These are phyloP conservation scores for Notarius lentiginosus DNA, from an alignment of 2,113 vertebrate genomes.

Conservation along the genomic window DNA sequence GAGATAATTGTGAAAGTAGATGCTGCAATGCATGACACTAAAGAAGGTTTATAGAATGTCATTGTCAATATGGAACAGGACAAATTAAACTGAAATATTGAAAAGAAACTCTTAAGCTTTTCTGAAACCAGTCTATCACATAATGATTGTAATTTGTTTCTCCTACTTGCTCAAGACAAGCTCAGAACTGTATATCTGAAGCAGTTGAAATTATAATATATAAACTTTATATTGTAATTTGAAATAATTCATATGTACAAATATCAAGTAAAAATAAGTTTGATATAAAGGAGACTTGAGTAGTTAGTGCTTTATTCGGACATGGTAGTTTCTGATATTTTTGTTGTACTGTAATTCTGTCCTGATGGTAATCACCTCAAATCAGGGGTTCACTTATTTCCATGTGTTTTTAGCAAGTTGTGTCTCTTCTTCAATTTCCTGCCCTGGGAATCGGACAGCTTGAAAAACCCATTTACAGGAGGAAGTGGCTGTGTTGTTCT, in stretches of 20 bases:
- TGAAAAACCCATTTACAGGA: conserved; percentile 64
- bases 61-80: background rate
- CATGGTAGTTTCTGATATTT: background rate
- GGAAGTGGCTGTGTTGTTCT: conserved; percentile 73
- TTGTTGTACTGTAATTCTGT: background rate
- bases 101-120: background rate
- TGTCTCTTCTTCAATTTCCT: conserved; percentile 65
- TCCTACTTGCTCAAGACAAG: background rate
- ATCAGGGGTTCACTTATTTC: conserved; percentile 8
- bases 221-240: background rate
- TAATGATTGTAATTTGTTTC: background rate
- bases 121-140: background rate
- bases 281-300: background rate
- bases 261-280: background rate
- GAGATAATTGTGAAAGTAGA: conserved; percentile 59
- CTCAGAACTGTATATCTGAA: background rate
- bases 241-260: background rate
- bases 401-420: conserved; percentile 58
- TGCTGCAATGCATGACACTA: conserved; percentile 46
- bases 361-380: background rate
- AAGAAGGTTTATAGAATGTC: background rate
- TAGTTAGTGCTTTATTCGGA: background rate
- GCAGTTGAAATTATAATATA: background rate
- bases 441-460: conserved; percentile 60
- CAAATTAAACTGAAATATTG: conserved; percentile 43